Evolutionary conservation across 2,113 vertebrate genomes (phyloP).

Genomic region (Falcunculus frontatus): DNA sequence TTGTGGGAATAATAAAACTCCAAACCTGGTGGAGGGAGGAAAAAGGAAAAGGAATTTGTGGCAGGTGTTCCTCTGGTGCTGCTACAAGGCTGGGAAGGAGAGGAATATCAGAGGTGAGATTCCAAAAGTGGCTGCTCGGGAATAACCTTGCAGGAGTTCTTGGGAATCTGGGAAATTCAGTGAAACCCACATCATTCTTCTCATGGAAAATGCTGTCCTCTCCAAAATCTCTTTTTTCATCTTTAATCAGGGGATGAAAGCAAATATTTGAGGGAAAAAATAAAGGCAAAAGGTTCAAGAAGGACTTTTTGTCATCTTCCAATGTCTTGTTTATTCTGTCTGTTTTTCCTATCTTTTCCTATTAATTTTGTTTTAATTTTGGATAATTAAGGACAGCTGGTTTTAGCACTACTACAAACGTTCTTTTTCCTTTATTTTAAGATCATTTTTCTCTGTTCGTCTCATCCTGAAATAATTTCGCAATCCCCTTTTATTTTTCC

Average conservation of each 20-base stretch:
- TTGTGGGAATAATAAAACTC: constrained; percentile 19
- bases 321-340: neutral
- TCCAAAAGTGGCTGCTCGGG: neutral
- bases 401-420: neutral
- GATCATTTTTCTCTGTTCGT: neutral
- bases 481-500: neutral
- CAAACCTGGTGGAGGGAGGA: neutral
- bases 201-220: fast-evolving
- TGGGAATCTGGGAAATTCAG: neutral
- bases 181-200: neutral
- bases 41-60: neutral
- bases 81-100: neutral
- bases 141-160: neutral
- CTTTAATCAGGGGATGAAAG: neutral
- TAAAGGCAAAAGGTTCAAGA: neutral
- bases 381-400: neutral
- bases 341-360: neutral
- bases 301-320: neutral
- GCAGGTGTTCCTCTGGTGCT: neutral
- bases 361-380: neutral
- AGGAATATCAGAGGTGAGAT: neutral
- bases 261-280: neutral
- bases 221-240: neutral
- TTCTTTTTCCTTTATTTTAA: neutral
- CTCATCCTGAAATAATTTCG: neutral